Base-by-base conservation (phyloP, 2,888 invertebrate species). In the Dasypogon diadema region DNA sequence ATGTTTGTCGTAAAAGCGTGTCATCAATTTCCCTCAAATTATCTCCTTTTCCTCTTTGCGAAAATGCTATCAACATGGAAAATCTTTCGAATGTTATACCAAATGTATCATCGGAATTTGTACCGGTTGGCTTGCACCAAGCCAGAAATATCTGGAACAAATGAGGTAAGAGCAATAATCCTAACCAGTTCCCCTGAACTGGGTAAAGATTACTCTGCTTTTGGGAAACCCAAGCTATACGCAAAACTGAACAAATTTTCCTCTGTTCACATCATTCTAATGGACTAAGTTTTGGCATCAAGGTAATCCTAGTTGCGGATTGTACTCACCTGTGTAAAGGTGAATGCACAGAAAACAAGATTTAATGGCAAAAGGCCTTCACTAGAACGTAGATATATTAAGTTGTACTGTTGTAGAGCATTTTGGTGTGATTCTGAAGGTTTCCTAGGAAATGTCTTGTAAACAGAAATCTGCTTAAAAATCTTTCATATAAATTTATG, bases 1-100 rank as follows among this genome's bases (percentile, higher is more conserved):
- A 76, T 73, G 63, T 63, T 46, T 46, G 55, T 65, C 65, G 63
- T 76, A 73, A 76, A 76, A 76, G 58, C 75, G 56, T 73, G 73
- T 76, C 65, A 68, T 68, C 65, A 68, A 68, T 68, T 68, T 68
- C 65, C 65, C 65, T 68, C 65, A 68, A 68, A 68, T 68, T 68
- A 68, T 68, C 65, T 48, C 26, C 65, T 68, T 68, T 42, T 68
- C 65, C 65, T 68, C 65, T 48, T 48, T 48, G 65, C 48, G 46
- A 46, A 26, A 68, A 48, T 68, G 24, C 24, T 68, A 68, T 68
- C 65, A 48, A 12, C 12, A 48, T 68, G 46, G 60, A 68, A 48
- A 48, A 48, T 48, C 65, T 68, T 68, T 48, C 48, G 46, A 48
- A 48, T 42, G 48, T 21, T 26, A n/a, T 10, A 26, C 56, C 21